A percentile compares a stretch with the other conserved stretches of the same genome.
phyloP scores from a whole-genome alignment of 2,113 vertebrate species.

The Picathartes gymnocephalus region DNA sequence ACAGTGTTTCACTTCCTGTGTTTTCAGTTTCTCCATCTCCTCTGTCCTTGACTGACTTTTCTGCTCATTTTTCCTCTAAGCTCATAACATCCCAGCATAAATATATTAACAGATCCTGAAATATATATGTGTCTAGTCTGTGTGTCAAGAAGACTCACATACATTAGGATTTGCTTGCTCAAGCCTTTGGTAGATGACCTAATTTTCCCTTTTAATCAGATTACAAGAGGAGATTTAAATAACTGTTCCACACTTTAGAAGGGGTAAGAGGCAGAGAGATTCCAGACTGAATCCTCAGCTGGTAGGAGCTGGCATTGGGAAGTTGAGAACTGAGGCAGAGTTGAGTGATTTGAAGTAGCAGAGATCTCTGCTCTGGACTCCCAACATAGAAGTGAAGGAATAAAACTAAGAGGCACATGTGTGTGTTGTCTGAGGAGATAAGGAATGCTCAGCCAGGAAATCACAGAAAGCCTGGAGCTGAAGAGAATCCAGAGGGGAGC shows the following conservation, averaged over 20 bases:
- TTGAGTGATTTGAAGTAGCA: not conserved
- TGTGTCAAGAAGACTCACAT: not conserved
- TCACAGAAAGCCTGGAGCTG: not conserved
- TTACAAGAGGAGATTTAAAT: not conserved
- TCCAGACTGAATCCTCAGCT: not conserved
- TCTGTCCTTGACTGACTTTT: conserved; percentile 14
- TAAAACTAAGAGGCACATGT: not conserved
- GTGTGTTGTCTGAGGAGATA: not conserved
- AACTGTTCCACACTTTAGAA: not conserved
- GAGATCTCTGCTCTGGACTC: not conserved
- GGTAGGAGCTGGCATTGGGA: not conserved
- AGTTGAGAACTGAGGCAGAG: not conserved
- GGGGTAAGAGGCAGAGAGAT: not conserved
- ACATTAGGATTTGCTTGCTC: conserved; percentile 25
- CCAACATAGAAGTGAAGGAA: not conserved
- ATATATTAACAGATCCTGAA: conserved; percentile 49
- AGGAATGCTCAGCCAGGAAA: not conserved
- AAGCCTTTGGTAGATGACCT: not conserved
- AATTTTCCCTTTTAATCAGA: conserved; percentile 7
- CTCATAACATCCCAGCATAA: conserved; percentile 12
- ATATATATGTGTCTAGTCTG: conserved; percentile 14
- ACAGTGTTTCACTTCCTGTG: not conserved
- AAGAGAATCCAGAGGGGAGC: not conserved
- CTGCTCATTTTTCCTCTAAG: not conserved
- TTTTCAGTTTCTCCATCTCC: not conserved